Evolutionary conservation across 2,113 vertebrate species (phyloP).

Genomic region (Brachypodius melanocephalos): DNA sequence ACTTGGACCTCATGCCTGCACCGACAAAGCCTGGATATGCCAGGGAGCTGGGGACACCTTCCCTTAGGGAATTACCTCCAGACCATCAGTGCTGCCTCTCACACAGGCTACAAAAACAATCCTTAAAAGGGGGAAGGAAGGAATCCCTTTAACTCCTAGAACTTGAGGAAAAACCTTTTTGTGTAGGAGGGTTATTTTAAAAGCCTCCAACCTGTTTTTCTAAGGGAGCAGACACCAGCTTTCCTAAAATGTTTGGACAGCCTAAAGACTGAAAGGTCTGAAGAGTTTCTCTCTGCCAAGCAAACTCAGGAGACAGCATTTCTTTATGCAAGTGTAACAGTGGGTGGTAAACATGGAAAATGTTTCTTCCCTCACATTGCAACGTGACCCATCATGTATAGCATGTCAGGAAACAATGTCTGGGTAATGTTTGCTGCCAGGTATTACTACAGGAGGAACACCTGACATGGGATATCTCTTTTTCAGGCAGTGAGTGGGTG

Average conservation of each 20-base stretch:
- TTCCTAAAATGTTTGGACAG: not conserved
- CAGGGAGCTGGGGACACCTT: not conserved
- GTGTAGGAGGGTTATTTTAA: not conserved
- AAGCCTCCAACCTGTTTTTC: not conserved
- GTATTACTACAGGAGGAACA: not conserved
- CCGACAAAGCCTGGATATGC: not conserved
- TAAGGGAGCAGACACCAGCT: not conserved
- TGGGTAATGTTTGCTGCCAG: conserved; percentile 16
- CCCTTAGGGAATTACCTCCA: not conserved
- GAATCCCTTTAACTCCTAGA: not conserved
- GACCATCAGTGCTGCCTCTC: not conserved
- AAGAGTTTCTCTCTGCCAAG: not conserved
- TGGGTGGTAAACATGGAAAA: conserved; percentile 13
- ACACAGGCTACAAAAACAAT: not conserved
- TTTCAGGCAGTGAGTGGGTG: not conserved
- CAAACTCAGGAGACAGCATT: not conserved
- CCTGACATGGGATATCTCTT: not conserved
- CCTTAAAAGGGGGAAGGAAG: not conserved
- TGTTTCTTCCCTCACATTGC: not conserved
- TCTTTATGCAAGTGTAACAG: not conserved
- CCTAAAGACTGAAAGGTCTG: not conserved
- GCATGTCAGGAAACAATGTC: conserved; percentile 21
- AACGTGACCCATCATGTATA: not conserved
- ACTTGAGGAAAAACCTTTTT: not conserved
- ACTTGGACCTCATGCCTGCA: not conserved